Evolutionary conservation across 64 coral and sea anemone species (phyloP).

Genomic region (Montipora capricornis): DNA sequence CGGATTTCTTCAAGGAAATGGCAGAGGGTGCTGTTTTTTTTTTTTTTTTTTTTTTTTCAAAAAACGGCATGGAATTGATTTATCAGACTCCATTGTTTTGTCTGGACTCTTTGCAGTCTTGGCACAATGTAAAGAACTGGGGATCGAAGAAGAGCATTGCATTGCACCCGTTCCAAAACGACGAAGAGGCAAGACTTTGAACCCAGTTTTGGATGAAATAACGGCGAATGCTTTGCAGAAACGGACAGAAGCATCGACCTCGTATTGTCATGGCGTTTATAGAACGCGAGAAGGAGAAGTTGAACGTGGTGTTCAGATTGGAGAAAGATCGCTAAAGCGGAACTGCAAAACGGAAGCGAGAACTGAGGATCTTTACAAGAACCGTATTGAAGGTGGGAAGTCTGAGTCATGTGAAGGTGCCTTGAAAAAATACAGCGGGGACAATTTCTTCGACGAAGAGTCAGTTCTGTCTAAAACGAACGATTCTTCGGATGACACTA

Average conservation of each 20-base stretch:
- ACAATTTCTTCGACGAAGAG: not conserved
- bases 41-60: too few relatives aligned
- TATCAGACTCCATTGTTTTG: not conserved
- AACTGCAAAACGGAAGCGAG: not conserved
- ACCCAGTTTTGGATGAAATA: not conserved
- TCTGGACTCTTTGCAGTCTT: slow-evolving; percentile 21
- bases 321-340: not conserved
- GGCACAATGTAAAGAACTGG: slow-evolving; percentile 60
- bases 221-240: not conserved
- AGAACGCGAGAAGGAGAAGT: not conserved
- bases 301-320: not conserved
- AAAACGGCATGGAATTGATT: too few relatives aligned
- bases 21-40: too few relatives aligned
- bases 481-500: not conserved
- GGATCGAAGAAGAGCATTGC: slow-evolving; percentile 46
- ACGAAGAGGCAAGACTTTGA: not conserved
- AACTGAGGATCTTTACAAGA: not conserved
- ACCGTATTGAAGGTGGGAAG: not conserved
- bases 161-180: slow-evolving; percentile 39
- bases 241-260: not conserved
- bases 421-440: not conserved
- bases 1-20: too few relatives aligned
- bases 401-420: not conserved
- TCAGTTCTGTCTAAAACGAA: not conserved
- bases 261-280: not conserved